Conservation (phyloP, 1,140 invertebrate genomes). For the Macrocentrus cingulum region DNA sequence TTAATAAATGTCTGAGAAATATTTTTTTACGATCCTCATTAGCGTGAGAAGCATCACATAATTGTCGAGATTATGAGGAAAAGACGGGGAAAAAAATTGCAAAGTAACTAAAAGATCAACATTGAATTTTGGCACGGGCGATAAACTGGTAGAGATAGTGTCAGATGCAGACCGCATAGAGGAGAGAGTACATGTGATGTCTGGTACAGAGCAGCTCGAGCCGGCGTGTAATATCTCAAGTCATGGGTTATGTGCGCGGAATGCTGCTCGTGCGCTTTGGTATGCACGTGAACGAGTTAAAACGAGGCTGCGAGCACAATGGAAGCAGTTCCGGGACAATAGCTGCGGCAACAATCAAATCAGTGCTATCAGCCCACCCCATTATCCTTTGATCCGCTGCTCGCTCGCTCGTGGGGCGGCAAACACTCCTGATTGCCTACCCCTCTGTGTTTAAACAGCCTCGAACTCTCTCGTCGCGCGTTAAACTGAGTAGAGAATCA, state of each 20-base stretch:
- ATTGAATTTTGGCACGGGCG: neutral
- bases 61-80: slow-evolving; percentile 2
- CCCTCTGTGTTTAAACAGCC: slow-evolving; percentile 31
- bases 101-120: neutral
- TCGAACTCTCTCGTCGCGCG: slow-evolving; percentile 15
- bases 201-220: too few relatives aligned
- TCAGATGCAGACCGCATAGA: too few relatives aligned
- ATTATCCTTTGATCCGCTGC: slow-evolving; percentile 56
- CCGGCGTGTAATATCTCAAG: neutral
- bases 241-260: neutral
- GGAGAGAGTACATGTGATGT: too few relatives aligned
- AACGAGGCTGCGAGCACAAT: slow-evolving; percentile 37
- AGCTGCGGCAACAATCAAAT: slow-evolving; percentile 59
- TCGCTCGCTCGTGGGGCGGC: slow-evolving; percentile 41
- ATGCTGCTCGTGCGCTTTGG: neutral
- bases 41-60: neutral
- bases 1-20: too few relatives aligned
- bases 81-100: neutral
- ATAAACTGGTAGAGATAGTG: too few relatives aligned
- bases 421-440: slow-evolving; percentile 60
- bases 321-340: slow-evolving; percentile 48
- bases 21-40: too few relatives aligned
- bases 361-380: slow-evolving; percentile 54
- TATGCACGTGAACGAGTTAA: slow-evolving; percentile 7
- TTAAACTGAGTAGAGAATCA: neutral